Percentiles rank a stretch among this genome's conserved stretches.
Evolutionary conservation across 2,797 vertebrate species (phyloP).

Genomic region (Pelobates cultripes): DNA sequence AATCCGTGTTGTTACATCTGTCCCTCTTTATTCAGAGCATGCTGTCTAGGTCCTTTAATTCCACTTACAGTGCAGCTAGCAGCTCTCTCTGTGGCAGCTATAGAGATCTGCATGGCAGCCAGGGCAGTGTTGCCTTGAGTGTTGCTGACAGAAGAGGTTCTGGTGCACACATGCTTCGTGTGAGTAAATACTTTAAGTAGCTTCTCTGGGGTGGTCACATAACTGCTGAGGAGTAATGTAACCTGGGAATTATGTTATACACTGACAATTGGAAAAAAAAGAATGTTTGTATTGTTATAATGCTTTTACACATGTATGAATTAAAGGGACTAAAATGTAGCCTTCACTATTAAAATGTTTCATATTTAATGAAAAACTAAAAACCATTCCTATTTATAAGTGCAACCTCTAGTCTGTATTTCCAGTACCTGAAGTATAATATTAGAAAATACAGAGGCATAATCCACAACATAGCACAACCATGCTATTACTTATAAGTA

Average conservation of each 20-base stretch:
- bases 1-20: constrained; percentile 81
- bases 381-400: too few relatives aligned
- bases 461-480: too few relatives aligned
- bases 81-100: constrained; percentile 90
- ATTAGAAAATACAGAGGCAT: too few relatives aligned
- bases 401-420: too few relatives aligned
- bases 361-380: too few relatives aligned
- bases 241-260: not conserved
- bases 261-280: too few relatives aligned
- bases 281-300: too few relatives aligned
- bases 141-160: constrained; percentile 87
- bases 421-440: too few relatives aligned
- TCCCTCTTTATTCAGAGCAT: constrained; percentile 89
- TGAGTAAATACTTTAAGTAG: constrained; percentile 81
- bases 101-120: constrained; percentile 96
- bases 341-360: too few relatives aligned
- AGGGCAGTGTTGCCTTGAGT: constrained; percentile 90
- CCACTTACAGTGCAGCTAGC: constrained; percentile 87
- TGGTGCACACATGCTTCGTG: constrained; percentile 84
- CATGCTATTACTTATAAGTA: too few relatives aligned
- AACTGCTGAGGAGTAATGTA: not conserved
- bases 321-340: too few relatives aligned
- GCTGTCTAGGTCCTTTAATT: constrained; percentile 97
- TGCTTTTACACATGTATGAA: too few relatives aligned
- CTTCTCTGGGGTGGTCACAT: constrained; percentile 59